Percentiles rank a stretch among this genome's conserved stretches.
Evolutionary conservation across 2,113 vertebrate species (phyloP).

Genomic region (Prunella himalayana): DNA sequence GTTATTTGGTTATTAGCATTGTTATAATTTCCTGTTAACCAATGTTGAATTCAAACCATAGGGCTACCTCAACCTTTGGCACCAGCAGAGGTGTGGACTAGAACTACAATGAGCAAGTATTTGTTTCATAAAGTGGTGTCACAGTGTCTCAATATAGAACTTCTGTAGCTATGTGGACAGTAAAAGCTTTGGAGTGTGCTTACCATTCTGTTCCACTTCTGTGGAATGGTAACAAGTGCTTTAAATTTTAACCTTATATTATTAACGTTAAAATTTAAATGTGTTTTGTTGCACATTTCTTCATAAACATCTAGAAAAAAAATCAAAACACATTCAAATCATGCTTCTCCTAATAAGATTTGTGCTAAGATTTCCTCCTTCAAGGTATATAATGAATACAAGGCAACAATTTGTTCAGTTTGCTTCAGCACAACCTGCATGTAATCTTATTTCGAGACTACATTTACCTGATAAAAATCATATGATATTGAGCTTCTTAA

Average conservation of each 20-base stretch:
- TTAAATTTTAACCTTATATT: neutral
- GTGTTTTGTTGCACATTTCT: too few species aligned
- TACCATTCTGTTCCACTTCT: neutral
- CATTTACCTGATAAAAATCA: neutral
- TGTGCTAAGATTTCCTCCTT: neutral
- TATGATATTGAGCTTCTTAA: neutral
- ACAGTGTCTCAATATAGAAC: neutral
- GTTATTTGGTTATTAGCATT: neutral
- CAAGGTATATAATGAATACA: neutral
- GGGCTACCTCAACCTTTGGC: neutral
- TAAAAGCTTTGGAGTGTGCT: neutral
- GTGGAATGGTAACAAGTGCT: neutral
- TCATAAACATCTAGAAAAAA: neutral
- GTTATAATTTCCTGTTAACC: neutral
- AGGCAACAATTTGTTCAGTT: neutral
- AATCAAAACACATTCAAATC: neutral
- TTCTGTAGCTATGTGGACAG: accelerated
- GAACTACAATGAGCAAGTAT: neutral
- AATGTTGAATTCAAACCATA: neutral
- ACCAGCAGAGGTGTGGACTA: neutral
- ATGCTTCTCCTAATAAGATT: neutral
- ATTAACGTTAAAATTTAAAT: too few species aligned
- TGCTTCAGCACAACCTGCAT: neutral
- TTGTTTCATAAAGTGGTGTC: neutral
- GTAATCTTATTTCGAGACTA: neutral